phyloP scores from a whole-genome alignment of 2,888 invertebrate species.

The Dynastes grantii region DNA sequence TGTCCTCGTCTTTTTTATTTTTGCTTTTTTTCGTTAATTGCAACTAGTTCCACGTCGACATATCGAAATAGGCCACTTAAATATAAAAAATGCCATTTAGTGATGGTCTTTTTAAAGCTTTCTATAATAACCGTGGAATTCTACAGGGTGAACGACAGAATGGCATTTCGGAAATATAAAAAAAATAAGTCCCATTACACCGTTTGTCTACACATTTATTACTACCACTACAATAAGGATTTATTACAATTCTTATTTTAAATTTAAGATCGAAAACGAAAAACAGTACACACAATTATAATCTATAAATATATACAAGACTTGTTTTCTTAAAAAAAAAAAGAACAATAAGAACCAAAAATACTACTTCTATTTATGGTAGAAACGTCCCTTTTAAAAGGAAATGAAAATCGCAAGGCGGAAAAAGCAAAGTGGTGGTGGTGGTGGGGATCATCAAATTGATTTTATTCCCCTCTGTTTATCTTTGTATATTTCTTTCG shows the following conservation, averaged over 20 bases:
- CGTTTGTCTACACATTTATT: slow-evolving; percentile 21
- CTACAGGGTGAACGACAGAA: background rate
- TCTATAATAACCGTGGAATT: background rate
- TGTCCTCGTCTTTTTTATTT: background rate
- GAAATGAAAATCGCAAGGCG: background rate
- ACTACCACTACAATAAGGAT: slow-evolving; percentile 6
- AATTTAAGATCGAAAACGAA: slow-evolving; percentile 13
- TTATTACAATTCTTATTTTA: slow-evolving; percentile 31
- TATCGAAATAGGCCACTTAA: slow-evolving; percentile 19
- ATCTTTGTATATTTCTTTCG: too few relatives aligned
- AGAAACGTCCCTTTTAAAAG: slow-evolving; percentile 8
- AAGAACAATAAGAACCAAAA: background rate
- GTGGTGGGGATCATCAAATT: too few relatives aligned
- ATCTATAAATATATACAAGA: slow-evolving; percentile 15
- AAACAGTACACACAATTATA: background rate
- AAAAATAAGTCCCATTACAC: background rate
- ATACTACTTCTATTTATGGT: slow-evolving; percentile 1
- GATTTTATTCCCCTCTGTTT: too few relatives aligned
- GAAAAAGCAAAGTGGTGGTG: background rate
- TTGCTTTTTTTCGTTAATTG: slow-evolving; percentile 1
- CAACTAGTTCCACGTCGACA: slow-evolving; percentile 5
- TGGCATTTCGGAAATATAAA: slow-evolving; percentile 12
- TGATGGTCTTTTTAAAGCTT: slow-evolving; percentile 11
- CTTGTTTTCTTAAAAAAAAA: slow-evolving; percentile 18
- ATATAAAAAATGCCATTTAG: slow-evolving; percentile 41